Percentiles rank a stretch among this genome's conserved stretches.
Evolutionary conservation across 1,140 invertebrate genomes (phyloP).

Genomic region (Notospermus geniculatus): DNA sequence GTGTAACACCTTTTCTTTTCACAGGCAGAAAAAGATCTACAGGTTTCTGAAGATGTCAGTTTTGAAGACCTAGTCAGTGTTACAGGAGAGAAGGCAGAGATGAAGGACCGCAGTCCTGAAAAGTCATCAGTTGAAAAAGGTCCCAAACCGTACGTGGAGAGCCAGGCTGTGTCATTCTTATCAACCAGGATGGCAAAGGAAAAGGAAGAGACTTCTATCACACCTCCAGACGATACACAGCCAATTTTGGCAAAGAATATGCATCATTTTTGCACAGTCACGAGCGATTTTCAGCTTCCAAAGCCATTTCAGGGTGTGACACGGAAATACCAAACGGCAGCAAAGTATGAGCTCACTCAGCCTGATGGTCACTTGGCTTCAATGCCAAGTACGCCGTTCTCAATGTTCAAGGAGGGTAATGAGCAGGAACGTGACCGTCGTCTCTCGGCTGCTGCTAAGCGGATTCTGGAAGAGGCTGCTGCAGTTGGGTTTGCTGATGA

Average conservation of each 20-base stretch:
- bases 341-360: conserved; percentile 16
- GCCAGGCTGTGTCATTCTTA: conserved; percentile 31
- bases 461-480: conserved; percentile 36
- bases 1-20: neutral
- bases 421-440: neutral
- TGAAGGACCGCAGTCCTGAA: conserved; percentile 22
- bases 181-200: conserved; percentile 32
- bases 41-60: conserved; percentile 31
- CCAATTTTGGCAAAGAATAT: conserved; percentile 25
- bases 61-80: conserved; percentile 39
- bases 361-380: neutral
- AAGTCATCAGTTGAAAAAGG: conserved; percentile 17
- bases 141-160: conserved; percentile 18
- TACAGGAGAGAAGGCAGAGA: conserved; percentile 23
- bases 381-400: conserved; percentile 1
- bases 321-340: conserved; percentile 38
- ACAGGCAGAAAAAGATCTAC: conserved; percentile 35
- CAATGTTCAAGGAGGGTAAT: neutral
- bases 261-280: conserved; percentile 46
- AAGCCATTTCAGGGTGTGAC: conserved; percentile 32
- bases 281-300: conserved; percentile 37
- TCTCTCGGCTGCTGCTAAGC: conserved; percentile 30
- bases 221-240: neutral
- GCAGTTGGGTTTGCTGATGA: conserved; percentile 11
- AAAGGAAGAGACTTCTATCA: neutral